These are phyloP conservation scores for Torymus aiolomorphi DNA, from an alignment of 2,888 invertebrate genomes.

Conservation along the genomic window DNA sequence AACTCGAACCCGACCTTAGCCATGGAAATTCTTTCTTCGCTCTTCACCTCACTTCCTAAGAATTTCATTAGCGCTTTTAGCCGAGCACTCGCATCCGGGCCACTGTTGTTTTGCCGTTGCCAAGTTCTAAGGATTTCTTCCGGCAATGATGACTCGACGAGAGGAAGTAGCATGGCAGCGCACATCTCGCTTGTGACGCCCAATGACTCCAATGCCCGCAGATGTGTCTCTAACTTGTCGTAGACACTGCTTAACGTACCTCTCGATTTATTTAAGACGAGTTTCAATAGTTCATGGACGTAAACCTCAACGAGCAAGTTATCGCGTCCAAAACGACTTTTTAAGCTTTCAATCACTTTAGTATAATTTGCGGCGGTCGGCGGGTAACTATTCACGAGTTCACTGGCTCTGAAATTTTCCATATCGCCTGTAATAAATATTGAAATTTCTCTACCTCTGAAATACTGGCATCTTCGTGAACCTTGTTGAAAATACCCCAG, in stretches of 20 bases:
- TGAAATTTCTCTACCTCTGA: too few species aligned
- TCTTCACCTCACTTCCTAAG: conserved; percentile 55
- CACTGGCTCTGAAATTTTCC: background rate
- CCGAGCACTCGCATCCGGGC: conserved; percentile 13
- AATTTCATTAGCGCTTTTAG: conserved; percentile 54
- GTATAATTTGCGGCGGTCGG: background rate
- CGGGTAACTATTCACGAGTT: background rate
- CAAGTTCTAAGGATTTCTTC: conserved; percentile 60
- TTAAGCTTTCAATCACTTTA: background rate
- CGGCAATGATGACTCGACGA: too few species aligned
- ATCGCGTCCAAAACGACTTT: background rate
- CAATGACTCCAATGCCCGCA: conserved; percentile 60
- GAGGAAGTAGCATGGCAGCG: conserved; percentile 59
- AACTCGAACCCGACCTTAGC: conserved; percentile 29
- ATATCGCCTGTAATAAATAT: background rate
- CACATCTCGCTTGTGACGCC: conserved; percentile 59
- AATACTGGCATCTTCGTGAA: too few species aligned
- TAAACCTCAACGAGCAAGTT: background rate
- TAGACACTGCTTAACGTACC: conserved; percentile 49
- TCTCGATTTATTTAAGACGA: background rate
- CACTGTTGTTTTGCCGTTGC: conserved; percentile 22
- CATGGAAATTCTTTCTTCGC: conserved; percentile 55
- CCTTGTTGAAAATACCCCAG: too few species aligned
- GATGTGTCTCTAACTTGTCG: conserved; percentile 64
- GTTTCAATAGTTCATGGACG: background rate